These are phyloP conservation scores for Microcebus ravelobensis DNA, from an alignment of 2,113 vertebrate species.

Conservation along the genomic window DNA sequence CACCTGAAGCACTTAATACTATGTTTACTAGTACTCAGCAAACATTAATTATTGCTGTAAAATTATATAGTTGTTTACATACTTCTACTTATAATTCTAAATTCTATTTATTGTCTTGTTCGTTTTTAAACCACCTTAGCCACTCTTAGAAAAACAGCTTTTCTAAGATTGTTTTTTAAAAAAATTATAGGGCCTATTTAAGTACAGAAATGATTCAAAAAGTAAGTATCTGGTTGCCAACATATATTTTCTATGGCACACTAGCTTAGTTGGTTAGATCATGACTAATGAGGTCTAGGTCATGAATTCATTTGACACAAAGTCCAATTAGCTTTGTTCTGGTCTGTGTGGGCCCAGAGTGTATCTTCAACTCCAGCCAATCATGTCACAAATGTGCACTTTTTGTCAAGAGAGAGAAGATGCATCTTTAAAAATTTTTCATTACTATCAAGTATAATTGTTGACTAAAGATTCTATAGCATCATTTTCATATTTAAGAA, in stretches of 20 bases:
- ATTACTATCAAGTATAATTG: background rate
- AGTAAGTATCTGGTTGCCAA: slow-evolving; percentile 3
- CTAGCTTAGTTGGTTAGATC: slow-evolving; percentile 27
- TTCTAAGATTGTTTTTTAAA: background rate
- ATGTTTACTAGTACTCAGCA: background rate
- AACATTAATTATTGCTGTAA: background rate
- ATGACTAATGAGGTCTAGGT: slow-evolving; percentile 55
- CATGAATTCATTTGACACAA: slow-evolving; percentile 32
- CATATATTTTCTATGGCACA: background rate
- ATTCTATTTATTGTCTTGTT: background rate
- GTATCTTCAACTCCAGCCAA: background rate
- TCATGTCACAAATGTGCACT: background rate
- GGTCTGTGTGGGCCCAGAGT: background rate
- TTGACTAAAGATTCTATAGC: background rate
- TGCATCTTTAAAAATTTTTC: background rate
- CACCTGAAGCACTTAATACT: background rate
- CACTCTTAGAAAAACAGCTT: background rate
- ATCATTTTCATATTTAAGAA: slow-evolving; percentile 29
- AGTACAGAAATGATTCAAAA: slow-evolving; percentile 18
- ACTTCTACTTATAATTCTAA: background rate
- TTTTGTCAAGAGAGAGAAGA: slow-evolving; percentile 3
- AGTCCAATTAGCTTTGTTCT: slow-evolving; percentile 52
- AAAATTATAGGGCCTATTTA: background rate
- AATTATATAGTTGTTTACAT: background rate
- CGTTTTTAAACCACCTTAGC: background rate